These are phyloP conservation scores for Rhinoraja longicauda DNA, from an alignment of 2,797 vertebrate genomes.

Conservation along the genomic window DNA sequence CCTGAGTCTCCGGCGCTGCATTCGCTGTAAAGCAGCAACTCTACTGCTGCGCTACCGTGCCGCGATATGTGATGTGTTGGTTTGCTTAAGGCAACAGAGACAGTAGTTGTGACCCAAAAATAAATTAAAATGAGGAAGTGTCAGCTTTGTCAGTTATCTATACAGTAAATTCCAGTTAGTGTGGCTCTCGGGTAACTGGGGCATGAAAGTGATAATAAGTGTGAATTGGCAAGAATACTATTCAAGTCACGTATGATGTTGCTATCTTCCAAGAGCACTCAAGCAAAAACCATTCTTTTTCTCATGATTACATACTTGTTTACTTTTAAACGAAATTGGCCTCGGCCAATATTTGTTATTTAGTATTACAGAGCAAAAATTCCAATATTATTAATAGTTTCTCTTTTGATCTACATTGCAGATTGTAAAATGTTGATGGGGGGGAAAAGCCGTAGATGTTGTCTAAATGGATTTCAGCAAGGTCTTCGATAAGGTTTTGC, in stretches of 20 bases:
- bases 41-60: no score
- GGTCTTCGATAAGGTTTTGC: no score
- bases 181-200: background rate
- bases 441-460: no score
- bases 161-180: background rate
- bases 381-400: background rate
- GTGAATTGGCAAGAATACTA: slow-evolving; percentile 14
- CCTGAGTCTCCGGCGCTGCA: no score
- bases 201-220: background rate
- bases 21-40: no score
- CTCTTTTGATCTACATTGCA: background rate
- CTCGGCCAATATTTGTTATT: background rate
- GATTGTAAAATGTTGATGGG: no score
- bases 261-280: slow-evolving; percentile 1
- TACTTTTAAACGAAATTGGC: background rate
- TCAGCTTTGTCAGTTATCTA: background rate
- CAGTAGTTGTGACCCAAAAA: background rate
- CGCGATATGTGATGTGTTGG: background rate
- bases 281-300: background rate
- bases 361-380: background rate
- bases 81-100: background rate
- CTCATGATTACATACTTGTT: background rate
- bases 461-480: no score
- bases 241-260: background rate
- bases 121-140: background rate